These are phyloP conservation scores for Amphiprion percula DNA, from an alignment of 2,113 vertebrate species.

Conservation along the genomic window DNA sequence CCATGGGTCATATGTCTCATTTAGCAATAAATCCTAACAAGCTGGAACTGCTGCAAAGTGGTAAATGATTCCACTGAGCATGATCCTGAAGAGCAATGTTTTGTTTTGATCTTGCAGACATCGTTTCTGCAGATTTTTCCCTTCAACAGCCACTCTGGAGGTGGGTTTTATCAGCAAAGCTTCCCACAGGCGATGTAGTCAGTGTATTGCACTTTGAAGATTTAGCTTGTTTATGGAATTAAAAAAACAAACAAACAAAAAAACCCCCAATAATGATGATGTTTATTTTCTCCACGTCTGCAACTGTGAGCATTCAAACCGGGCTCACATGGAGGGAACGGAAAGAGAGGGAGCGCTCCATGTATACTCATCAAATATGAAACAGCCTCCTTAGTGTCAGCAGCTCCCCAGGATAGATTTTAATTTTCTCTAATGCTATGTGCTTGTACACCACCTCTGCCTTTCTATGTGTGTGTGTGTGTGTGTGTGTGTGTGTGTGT, in stretches of 20 bases:
- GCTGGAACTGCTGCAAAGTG: neutral
- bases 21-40: neutral
- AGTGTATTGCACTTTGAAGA: neutral
- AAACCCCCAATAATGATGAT: neutral
- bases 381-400: constrained; percentile 58
- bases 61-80: neutral
- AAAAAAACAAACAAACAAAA: neutral
- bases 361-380: constrained; percentile 79
- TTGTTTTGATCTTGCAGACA: neutral
- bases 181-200: neutral
- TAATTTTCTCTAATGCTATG: constrained; percentile 58
- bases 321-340: neutral
- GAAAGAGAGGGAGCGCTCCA: neutral
- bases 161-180: neutral
- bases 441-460: neutral
- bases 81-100: neutral
- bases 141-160: neutral
- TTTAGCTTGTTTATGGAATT: neutral
- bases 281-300: neutral
- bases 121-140: neutral
- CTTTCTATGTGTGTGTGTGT: neutral
- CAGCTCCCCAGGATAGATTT: constrained; percentile 70
- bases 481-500: constrained; percentile 25
- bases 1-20: neutral
- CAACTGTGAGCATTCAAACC: neutral